phyloP scores from a whole-genome alignment of 1,140 invertebrate genomes.

The Harpegnathos saltator region DNA sequence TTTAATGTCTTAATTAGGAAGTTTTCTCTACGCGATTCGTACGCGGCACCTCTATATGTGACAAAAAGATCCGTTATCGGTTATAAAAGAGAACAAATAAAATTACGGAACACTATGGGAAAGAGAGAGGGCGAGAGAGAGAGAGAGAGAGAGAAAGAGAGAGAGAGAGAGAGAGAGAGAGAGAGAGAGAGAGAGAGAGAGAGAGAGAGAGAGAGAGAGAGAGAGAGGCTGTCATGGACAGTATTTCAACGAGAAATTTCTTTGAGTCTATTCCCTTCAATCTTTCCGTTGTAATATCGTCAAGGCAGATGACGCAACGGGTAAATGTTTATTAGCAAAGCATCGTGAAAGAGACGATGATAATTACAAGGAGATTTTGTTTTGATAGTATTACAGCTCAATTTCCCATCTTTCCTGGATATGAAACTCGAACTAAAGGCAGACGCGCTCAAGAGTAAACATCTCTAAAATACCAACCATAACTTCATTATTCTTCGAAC shows the following conservation, averaged over 20 bases:
- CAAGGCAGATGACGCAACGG: not conserved
- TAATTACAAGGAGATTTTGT: not conserved
- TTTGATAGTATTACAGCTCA: not conserved
- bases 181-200: too few relatives aligned
- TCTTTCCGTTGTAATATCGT: not conserved
- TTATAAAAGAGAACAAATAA: not conserved
- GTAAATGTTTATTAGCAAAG: conserved; percentile 20
- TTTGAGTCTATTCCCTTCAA: not conserved
- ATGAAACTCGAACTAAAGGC: not conserved
- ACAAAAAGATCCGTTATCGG: not conserved
- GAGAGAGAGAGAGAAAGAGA: too few relatives aligned
- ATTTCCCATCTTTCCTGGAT: not conserved
- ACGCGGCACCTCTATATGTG: not conserved
- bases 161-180: too few relatives aligned
- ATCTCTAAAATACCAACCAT: too few relatives aligned
- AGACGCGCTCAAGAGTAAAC: not conserved
- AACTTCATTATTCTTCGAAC: too few relatives aligned
- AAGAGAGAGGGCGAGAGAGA: too few relatives aligned
- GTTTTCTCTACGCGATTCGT: not conserved
- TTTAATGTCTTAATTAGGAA: not conserved
- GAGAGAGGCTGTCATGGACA: too few relatives aligned
- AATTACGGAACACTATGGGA: not conserved
- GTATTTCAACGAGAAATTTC: conserved; percentile 1
- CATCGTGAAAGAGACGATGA: not conserved
- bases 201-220: too few relatives aligned